These are phyloP conservation scores for Cepaea nemoralis DNA, from an alignment of 1,140 invertebrate genomes.

Conservation along the genomic window DNA sequence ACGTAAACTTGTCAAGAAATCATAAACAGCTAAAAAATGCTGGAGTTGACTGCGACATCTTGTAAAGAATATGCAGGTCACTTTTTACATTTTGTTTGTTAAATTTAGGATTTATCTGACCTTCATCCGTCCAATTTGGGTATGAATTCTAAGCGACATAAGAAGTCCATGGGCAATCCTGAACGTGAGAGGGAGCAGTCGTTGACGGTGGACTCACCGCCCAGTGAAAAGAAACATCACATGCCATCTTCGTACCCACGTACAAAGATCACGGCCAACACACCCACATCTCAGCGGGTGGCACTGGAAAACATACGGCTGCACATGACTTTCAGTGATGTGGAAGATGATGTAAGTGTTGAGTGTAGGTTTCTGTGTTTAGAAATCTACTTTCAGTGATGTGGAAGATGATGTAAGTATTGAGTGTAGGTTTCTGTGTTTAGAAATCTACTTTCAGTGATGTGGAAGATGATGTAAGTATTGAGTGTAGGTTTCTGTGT, in stretches of 20 bases:
- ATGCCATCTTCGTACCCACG: slow-evolving; percentile 65
- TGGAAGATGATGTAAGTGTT: slow-evolving; percentile 66
- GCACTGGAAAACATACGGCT: slow-evolving; percentile 67
- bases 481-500: no score
- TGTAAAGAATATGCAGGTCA: no score
- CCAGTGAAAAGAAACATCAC: slow-evolving; percentile 60
- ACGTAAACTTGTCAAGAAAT: no score
- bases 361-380: slow-evolving; percentile 2
- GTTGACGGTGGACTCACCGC: slow-evolving; percentile 62
- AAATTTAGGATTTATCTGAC: slow-evolving; percentile 68
- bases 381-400: slow-evolving; percentile 62
- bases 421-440: no score
- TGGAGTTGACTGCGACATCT: no score
- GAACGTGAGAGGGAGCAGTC: slow-evolving; percentile 68
- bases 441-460: no score
- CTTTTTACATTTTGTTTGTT: no score
- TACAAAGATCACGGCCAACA: slow-evolving; percentile 61
- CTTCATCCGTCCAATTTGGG: slow-evolving; percentile 55
- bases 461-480: no score
- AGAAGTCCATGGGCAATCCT: slow-evolving; percentile 65
- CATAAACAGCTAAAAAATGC: no score
- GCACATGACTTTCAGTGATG: slow-evolving; percentile 67
- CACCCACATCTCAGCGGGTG: slow-evolving; percentile 61
- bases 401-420: slow-evolving; percentile 68
- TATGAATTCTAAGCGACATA: slow-evolving; percentile 60